phyloP scores from a whole-genome alignment of 2,113 vertebrate species.

The Strix aluco region DNA sequence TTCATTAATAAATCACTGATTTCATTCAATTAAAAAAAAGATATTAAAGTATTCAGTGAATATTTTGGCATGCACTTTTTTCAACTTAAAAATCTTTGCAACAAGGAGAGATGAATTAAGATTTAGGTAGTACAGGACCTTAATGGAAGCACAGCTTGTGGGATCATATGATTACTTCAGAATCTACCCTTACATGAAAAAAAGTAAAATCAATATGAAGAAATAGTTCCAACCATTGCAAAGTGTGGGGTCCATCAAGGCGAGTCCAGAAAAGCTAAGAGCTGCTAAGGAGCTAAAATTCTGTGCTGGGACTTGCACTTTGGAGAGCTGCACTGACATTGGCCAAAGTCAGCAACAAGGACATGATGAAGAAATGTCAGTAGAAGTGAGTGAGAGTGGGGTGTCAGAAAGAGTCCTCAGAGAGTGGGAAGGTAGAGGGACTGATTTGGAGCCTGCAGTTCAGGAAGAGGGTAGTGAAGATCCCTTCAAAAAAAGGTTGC shows the following conservation, averaged over 20 bases:
- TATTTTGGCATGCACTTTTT: neutral
- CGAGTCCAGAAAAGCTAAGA: neutral
- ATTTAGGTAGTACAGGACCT: neutral
- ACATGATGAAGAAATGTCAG: accelerated
- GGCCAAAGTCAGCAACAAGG: neutral
- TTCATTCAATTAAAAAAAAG: neutral
- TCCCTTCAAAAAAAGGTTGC: neutral
- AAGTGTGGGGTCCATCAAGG: neutral
- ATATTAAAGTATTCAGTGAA: neutral
- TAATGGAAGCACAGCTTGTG: neutral
- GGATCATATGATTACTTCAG: neutral
- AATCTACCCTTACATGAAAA: neutral
- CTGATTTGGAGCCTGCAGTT: neutral
- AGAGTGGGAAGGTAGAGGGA: neutral
- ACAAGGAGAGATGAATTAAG: neutral
- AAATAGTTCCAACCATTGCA: neutral
- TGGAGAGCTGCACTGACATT: neutral
- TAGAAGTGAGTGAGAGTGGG: accelerated
- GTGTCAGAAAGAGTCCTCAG: neutral
- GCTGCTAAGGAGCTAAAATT: neutral
- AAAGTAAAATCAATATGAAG: neutral
- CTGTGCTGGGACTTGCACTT: neutral
- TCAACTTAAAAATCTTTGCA: neutral
- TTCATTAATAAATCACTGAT: neutral
- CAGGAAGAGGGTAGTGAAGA: neutral